These are phyloP conservation scores for Dasyornis broadbenti DNA, from an alignment of 2,113 vertebrate genomes.

Conservation along the genomic window DNA sequence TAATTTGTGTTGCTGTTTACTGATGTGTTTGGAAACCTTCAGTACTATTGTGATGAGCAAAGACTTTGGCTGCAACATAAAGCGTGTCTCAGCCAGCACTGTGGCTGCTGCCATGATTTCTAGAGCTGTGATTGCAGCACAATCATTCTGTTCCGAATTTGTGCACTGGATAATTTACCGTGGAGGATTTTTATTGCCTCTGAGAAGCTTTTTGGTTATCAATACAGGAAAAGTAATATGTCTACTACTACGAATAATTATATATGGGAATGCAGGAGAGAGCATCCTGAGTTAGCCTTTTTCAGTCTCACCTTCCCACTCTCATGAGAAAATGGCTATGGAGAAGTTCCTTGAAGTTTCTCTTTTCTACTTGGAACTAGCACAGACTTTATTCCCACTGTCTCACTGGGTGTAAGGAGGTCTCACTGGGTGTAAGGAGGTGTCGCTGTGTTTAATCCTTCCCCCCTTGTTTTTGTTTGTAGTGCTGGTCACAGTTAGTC, in stretches of 20 bases:
- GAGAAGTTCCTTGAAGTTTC: background rate
- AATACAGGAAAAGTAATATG: background rate
- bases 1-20: background rate
- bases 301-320: background rate
- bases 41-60: background rate
- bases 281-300: background rate
- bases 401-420: background rate
- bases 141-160: background rate
- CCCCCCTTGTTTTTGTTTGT: background rate
- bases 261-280: background rate
- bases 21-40: background rate
- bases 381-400: background rate
- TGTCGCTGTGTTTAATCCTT: background rate
- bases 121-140: background rate
- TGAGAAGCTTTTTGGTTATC: background rate
- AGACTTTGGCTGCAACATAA: background rate
- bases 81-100: background rate
- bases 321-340: background rate
- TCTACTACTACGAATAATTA: background rate
- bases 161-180: background rate
- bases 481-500: background rate
- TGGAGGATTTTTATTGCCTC: background rate
- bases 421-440: background rate
- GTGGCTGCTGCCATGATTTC: background rate
- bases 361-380: background rate